Percentiles rank a stretch among this genome's conserved stretches.
Evolutionary conservation across 2,113 vertebrate genomes (phyloP).

Genomic region (Cynopterus brachyotis): DNA sequence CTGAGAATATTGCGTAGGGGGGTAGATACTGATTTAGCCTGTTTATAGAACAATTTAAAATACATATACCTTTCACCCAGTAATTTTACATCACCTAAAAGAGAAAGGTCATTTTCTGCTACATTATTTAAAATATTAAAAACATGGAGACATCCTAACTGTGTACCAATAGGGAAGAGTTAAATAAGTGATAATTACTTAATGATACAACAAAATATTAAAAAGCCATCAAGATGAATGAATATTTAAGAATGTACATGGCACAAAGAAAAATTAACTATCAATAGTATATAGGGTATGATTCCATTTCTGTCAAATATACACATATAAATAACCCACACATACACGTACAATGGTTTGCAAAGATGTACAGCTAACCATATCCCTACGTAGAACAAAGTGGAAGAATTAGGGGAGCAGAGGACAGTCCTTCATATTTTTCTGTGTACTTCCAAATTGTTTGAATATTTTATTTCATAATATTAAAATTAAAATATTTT

Average conservation of each 20-base stretch:
- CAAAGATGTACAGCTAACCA: not conserved
- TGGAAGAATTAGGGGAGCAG: not conserved
- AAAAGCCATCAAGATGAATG: not conserved
- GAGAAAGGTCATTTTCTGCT: not conserved
- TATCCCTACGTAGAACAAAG: not conserved
- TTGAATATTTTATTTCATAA: not conserved
- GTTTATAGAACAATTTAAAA: not conserved
- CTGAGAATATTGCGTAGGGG: not conserved
- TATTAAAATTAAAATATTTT: conserved; percentile 14
- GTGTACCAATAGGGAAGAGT: not conserved
- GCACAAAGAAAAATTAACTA: not conserved
- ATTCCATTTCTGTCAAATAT: not conserved
- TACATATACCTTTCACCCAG: not conserved
- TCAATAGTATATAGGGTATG: not conserved
- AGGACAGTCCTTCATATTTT: not conserved
- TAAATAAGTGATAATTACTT: not conserved
- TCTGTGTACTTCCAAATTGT: not conserved
- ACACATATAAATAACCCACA: not conserved
- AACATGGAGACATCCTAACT: not conserved
- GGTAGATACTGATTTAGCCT: not conserved
- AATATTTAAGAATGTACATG: not conserved
- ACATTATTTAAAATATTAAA: not conserved
- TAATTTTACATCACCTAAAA: conserved; percentile 29
- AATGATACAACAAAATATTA: conserved; percentile 3
- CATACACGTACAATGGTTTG: not conserved